A percentile compares a stretch with the other conserved stretches of the same genome.
Evolutionary conservation across 2,113 vertebrate genomes (phyloP).

Genomic region (Hyaena hyaena): DNA sequence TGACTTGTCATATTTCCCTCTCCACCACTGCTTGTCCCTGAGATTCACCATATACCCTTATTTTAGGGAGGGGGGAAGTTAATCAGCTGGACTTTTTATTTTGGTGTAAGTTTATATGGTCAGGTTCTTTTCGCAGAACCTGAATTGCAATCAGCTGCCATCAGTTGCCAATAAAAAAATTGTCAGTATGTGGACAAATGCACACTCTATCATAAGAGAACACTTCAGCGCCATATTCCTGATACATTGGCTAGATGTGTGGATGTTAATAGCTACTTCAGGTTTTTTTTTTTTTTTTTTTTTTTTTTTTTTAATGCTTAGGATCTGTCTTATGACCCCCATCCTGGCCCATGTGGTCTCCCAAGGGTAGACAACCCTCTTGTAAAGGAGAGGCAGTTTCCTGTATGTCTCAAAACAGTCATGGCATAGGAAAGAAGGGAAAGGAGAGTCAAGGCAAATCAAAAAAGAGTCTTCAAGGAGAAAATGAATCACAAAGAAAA

Average conservation of each 20-base stretch:
- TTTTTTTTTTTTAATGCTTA: background rate
- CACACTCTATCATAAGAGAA: background rate
- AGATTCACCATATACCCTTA: background rate
- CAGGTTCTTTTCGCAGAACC: background rate
- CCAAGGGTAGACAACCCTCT: background rate
- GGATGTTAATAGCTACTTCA: background rate
- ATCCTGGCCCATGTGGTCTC: background rate
- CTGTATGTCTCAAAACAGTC: background rate
- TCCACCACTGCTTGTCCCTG: background rate
- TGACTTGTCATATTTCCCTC: background rate
- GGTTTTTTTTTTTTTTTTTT: no score
- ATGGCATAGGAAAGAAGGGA: background rate
- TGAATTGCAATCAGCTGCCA: background rate
- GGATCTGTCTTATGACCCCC: background rate
- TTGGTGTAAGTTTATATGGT: background rate
- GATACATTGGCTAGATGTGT: background rate
- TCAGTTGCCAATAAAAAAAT: background rate
- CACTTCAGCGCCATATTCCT: background rate
- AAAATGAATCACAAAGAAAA: slow-evolving; percentile 1
- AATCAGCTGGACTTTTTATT: background rate
- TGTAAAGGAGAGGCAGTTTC: background rate
- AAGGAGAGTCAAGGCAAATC: background rate
- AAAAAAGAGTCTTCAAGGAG: background rate
- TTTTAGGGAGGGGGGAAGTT: background rate
- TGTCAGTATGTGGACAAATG: background rate